These are phyloP conservation scores for Podarcis lilfordi DNA, from an alignment of 2,797 vertebrate species.

Conservation along the genomic window DNA sequence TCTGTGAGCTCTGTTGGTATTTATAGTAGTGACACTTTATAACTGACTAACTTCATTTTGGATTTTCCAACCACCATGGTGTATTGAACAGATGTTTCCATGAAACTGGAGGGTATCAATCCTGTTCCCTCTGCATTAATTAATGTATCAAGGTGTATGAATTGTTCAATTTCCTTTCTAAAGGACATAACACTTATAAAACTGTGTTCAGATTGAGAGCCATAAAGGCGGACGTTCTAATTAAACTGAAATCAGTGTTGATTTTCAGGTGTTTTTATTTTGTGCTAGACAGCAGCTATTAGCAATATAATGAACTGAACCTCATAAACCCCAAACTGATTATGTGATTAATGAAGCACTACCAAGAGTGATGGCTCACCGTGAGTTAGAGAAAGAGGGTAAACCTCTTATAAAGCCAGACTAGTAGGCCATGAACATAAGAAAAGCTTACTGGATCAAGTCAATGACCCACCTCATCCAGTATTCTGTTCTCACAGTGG, in stretches of 20 bases:
- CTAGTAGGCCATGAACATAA: not conserved
- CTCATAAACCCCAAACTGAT: not conserved
- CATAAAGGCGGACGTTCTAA: not conserved
- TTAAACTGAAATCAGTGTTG: not conserved
- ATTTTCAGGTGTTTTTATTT: not conserved
- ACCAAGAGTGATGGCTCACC: not conserved
- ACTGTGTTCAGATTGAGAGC: not conserved
- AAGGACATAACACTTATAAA: not conserved
- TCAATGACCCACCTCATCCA: too few species aligned
- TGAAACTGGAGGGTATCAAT: not conserved
- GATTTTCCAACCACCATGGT: not conserved
- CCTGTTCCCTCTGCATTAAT: not conserved
- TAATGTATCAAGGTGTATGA: not conserved
- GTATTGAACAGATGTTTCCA: not conserved
- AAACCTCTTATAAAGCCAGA: not conserved
- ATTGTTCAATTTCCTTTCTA: not conserved
- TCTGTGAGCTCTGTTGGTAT: not conserved
- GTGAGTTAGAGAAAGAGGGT: too few species aligned
- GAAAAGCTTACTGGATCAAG: too few species aligned
- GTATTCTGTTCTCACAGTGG: not conserved
- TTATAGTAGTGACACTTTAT: conserved; percentile 7
- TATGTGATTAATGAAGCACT: not conserved
- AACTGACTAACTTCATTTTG: not conserved
- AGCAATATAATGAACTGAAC: not conserved
- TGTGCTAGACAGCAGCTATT: not conserved